Percentiles rank a stretch among this genome's conserved stretches.
Evolutionary conservation across 2,888 invertebrate species (phyloP).

Genomic region (Drosophila cyrtoloma): DNA sequence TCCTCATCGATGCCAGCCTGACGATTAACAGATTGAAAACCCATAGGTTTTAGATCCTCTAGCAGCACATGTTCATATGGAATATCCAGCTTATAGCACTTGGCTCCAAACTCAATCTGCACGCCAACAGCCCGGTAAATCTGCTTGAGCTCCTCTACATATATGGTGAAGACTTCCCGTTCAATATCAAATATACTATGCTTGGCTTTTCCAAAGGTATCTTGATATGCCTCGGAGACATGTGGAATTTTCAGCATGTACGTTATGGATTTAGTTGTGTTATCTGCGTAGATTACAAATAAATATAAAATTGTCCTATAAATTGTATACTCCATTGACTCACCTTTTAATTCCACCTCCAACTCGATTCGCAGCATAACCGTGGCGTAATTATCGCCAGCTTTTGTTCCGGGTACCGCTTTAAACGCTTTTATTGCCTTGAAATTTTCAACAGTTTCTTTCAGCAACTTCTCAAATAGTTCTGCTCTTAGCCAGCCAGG

Average conservation of each 20-base stretch:
- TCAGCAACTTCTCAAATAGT: constrained; percentile 62
- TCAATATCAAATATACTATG: constrained; percentile 65
- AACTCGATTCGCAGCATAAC: constrained; percentile 73
- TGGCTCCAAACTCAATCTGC: constrained; percentile 54
- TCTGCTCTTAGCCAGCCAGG: constrained; percentile 67
- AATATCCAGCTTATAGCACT: constrained; percentile 41
- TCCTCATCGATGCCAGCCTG: constrained; percentile 71
- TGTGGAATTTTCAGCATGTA: constrained; percentile 53
- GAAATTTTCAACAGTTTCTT: constrained; percentile 42
- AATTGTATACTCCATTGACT: neutral
- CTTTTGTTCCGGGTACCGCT: constrained; percentile 56
- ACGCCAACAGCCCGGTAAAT: constrained; percentile 56
- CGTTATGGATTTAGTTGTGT: constrained; percentile 17
- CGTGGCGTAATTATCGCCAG: constrained; percentile 80
- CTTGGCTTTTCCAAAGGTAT: constrained; percentile 34
- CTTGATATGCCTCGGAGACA: constrained; percentile 25
- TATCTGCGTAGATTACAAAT: constrained; percentile 29
- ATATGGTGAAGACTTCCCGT: constrained; percentile 58
- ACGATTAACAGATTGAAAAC: constrained; percentile 72
- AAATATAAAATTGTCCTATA: too few relatives aligned
- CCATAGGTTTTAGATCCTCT: constrained; percentile 71
- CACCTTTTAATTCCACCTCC: constrained; percentile 68
- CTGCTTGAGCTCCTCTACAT: constrained; percentile 59
- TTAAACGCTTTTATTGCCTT: constrained; percentile 58
- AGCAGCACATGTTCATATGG: constrained; percentile 60